phyloP scores from a whole-genome alignment of 2,888 invertebrate species.

The Conomelus anceps region DNA sequence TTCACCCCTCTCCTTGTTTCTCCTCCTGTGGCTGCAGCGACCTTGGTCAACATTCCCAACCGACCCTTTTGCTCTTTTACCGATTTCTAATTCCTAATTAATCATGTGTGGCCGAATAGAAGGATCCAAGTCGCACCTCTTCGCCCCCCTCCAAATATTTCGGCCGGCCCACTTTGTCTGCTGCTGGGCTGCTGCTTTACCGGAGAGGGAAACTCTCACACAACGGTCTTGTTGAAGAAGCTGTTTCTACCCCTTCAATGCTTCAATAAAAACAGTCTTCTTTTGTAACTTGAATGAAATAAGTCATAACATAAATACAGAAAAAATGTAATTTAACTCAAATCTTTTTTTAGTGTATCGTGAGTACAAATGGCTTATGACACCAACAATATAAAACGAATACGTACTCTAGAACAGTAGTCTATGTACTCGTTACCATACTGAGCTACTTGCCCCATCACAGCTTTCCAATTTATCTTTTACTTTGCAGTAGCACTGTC shows the following conservation, averaged over 20 bases:
- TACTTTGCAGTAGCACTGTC: not conserved
- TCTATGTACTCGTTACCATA: not conserved
- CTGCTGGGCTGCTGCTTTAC: not conserved
- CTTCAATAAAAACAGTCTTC: not conserved
- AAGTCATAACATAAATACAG: not conserved
- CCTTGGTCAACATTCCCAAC: not conserved
- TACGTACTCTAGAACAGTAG: not conserved
- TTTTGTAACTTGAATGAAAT: not conserved
- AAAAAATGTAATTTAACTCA: not conserved
- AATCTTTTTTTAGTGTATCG: not conserved
- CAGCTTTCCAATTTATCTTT: not conserved
- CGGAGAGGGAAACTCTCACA: not conserved
- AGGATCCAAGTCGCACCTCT: not conserved
- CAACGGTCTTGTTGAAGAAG: not conserved
- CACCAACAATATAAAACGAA: no score
- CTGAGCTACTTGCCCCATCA: not conserved
- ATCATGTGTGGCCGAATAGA: not conserved
- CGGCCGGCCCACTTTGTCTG: not conserved
- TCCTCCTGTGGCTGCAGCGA: not conserved
- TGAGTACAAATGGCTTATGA: not conserved
- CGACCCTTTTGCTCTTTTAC: not conserved
- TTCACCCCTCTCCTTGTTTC: not conserved
- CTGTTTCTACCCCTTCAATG: not conserved
- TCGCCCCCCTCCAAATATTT: not conserved
- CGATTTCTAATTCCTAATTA: not conserved